Evolutionary conservation across 1,140 invertebrate species (phyloP).

Genomic region (Cephus cinctus): DNA sequence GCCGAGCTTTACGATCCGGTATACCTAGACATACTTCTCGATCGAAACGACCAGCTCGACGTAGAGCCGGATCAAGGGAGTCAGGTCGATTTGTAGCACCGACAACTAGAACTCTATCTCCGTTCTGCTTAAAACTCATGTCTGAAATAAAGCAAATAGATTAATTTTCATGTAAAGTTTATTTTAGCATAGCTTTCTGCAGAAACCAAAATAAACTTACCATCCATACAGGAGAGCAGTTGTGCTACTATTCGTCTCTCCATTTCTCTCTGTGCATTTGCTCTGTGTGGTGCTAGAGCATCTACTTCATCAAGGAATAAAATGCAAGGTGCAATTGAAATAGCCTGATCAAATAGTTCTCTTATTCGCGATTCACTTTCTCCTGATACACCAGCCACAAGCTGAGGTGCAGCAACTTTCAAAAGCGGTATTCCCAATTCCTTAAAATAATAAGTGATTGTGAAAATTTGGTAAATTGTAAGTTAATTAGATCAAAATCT

Average conservation of each 20-base stretch:
- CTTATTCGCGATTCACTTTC: conserved; percentile 93
- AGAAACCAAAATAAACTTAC: conserved; percentile 45
- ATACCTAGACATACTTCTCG: conserved; percentile 93
- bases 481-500: background rate
- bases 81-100: conserved; percentile 96
- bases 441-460: conserved; percentile 35
- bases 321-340: conserved; percentile 73
- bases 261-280: conserved; percentile 91
- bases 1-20: conserved; percentile 79
- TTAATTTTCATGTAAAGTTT: conserved; percentile 22
- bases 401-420: conserved; percentile 85
- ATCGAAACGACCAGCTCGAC: conserved; percentile 89
- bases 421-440: conserved; percentile 75
- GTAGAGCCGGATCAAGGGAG: conserved; percentile 86
- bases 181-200: conserved; percentile 1
- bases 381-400: conserved; percentile 92
- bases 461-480: background rate
- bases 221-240: conserved; percentile 84
- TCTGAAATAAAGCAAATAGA: conserved; percentile 42
- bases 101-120: conserved; percentile 79
- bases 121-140: conserved; percentile 62
- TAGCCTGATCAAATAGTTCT: conserved; percentile 85
- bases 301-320: conserved; percentile 96
- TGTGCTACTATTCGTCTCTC: conserved; percentile 93
- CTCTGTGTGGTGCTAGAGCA: conserved; percentile 81